Evolutionary conservation across 92 coral and sea anemone species (phyloP).

Genomic region (Zoanthus sansibaricus): DNA sequence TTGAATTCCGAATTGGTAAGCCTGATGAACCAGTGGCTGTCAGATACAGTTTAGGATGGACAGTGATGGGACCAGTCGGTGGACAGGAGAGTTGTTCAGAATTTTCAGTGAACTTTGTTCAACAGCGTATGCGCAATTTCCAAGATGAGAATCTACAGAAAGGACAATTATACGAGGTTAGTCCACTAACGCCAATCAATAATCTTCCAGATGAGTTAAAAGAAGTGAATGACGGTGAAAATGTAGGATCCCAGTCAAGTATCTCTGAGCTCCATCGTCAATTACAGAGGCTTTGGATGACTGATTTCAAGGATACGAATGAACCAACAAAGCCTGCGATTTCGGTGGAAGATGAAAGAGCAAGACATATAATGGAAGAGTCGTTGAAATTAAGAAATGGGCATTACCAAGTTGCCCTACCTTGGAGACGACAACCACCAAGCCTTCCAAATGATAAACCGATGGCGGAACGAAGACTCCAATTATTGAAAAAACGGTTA

Average conservation of each 20-base stretch:
- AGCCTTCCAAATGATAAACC: conserved; percentile 44
- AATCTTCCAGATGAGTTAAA: not conserved
- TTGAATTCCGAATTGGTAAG: conserved; percentile 56
- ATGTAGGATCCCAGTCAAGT: conserved; percentile 8
- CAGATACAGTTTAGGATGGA: conserved; percentile 75
- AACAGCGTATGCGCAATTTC: not conserved
- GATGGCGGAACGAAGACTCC: conserved; percentile 49
- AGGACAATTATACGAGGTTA: not conserved
- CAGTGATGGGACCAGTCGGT: conserved; percentile 74
- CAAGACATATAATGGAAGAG: conserved; percentile 49
- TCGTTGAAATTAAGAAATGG: conserved; percentile 38
- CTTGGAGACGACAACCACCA: conserved; percentile 53
- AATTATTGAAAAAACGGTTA: conserved; percentile 54
- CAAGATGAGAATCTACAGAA: not conserved
- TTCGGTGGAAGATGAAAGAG: conserved; percentile 56
- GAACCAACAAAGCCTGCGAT: conserved; percentile 22
- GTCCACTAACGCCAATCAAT: conserved; percentile 15
- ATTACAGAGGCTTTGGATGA: conserved; percentile 61
- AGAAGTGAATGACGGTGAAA: conserved; percentile 46
- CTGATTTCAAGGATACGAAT: conserved; percentile 52
- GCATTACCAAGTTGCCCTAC: conserved; percentile 63
- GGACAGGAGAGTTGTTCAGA: conserved; percentile 36
- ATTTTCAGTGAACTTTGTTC: conserved; percentile 62
- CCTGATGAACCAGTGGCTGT: conserved; percentile 56
- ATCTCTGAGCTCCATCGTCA: conserved; percentile 39